These are phyloP conservation scores for Drosophila quasianomalipes DNA, from an alignment of 2,888 invertebrate genomes.

Conservation along the genomic window DNA sequence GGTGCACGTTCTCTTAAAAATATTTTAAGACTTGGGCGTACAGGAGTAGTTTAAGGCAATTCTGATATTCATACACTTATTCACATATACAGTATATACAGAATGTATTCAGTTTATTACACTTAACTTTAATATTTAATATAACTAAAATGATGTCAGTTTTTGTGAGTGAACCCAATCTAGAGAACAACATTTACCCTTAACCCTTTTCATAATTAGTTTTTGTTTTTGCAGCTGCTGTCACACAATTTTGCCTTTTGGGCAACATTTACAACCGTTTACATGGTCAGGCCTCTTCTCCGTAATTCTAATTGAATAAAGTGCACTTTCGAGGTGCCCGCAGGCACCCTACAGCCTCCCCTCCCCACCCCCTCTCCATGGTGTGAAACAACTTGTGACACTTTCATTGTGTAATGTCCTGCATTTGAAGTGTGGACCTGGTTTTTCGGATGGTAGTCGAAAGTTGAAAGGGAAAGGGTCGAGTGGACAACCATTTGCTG, in stretches of 20 bases:
- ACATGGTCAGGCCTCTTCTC: slow-evolving; percentile 38
- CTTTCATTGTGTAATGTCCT: slow-evolving; percentile 69
- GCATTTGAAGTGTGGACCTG: slow-evolving; percentile 5
- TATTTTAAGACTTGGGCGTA: not conserved
- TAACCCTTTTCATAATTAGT: slow-evolving; percentile 62
- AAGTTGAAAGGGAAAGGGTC: not conserved
- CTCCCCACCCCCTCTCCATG: not conserved
- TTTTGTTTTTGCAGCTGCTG: slow-evolving; percentile 65
- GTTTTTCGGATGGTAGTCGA: not conserved
- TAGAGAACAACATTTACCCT: not conserved
- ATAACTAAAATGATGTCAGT: slow-evolving; percentile 43
- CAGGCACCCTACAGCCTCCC: slow-evolving; percentile 26
- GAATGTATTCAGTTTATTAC: not conserved
- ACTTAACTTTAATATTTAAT: not conserved
- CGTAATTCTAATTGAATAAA: slow-evolving; percentile 75
- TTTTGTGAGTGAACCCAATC: slow-evolving; percentile 5
- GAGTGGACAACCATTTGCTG: slow-evolving; percentile 29
- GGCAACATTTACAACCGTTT: slow-evolving; percentile 66
- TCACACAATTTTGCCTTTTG: slow-evolving; percentile 67
- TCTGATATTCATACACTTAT: not conserved
- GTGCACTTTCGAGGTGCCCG: slow-evolving; percentile 67
- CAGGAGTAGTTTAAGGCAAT: not conserved
- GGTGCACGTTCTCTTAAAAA: not conserved
- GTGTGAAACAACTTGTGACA: slow-evolving; percentile 67
- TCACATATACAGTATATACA: not conserved